Percentiles rank a stretch among this genome's conserved stretches.
Conservation (phyloP, 2,113 vertebrate genomes). For the Xenus cinereus region DNA sequence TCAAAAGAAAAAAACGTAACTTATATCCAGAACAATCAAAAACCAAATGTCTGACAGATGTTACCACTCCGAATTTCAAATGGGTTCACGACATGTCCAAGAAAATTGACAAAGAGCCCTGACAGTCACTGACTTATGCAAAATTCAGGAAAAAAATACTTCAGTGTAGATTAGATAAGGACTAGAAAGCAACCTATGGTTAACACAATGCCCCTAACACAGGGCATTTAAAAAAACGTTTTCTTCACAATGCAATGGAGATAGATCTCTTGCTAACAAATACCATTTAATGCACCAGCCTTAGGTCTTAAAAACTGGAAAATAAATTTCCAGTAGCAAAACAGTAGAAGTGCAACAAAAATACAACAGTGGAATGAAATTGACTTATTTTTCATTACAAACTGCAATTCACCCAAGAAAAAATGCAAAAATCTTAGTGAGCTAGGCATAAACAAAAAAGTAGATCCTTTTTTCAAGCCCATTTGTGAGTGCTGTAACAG, state of each 20-base stretch:
- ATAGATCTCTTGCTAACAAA: background rate
- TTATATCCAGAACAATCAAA: background rate
- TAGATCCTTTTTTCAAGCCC: background rate
- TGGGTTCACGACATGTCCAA: fast-evolving
- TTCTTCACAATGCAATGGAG: background rate
- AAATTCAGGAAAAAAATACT: background rate
- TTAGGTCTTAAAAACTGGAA: background rate
- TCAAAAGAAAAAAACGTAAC: background rate
- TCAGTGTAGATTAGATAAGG: background rate
- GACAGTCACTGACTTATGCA: background rate
- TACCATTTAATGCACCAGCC: background rate
- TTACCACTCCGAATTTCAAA: background rate
- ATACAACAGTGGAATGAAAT: background rate
- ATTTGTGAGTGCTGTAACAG: background rate
- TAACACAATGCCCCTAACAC: background rate
- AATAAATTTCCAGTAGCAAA: background rate
- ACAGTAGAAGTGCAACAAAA: background rate
- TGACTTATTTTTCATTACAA: background rate
- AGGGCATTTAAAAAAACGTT: background rate
- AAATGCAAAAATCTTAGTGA: background rate
- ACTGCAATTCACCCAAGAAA: background rate
- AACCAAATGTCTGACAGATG: background rate
- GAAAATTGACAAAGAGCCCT: background rate
- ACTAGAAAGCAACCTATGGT: background rate
- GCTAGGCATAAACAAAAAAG: background rate